Base-by-base conservation (phyloP, 2,797 vertebrate genomes). In the Acrocephalus scirpaceus region DNA sequence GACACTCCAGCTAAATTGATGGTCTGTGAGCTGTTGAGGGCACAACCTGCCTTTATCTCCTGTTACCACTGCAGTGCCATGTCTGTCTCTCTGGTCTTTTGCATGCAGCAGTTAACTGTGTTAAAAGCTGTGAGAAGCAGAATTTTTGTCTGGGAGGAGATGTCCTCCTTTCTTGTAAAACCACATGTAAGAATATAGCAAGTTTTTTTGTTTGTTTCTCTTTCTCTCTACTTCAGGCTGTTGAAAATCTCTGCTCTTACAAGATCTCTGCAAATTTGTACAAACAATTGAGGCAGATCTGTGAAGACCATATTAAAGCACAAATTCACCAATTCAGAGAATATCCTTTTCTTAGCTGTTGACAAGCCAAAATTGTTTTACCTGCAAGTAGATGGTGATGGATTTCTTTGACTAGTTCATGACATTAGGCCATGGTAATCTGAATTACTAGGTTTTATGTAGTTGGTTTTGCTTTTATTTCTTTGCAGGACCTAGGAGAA, bases 231-330 rank as follows among this genome's bases (percentile, higher is more conserved):
- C 94, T 98, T 75, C 96, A 99, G 99, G 99, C 99, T 93, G 99
- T 99, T 73, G 99, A 99, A 98, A 99, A 99, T 97, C 98, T 99
- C 93, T 99, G 99, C 98, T 99, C 99, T 94, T 99, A 99, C 98
- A 99, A 99, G 98, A 99, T 99, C 93, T 99, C 99, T 95, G 99
- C 99, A 97, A 99, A 99, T 96, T 98, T 99, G 92, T 99, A 99
- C 98, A 99, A 99, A 97, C 99, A 99, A 87, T 98, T 99, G 95
- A 98, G 99, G 96, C 98, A 98, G 57, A 99, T 99, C 95, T 99
- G 99, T 97, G 99, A 99, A 98, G 99, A 99, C 96, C 99, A 99
- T 97, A 99, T 99, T 98, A 99, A 99, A 98, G 99, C 99, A 97
- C 99, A 99, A 95, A 99, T 99, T 70, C 98, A 99, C 96, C 99